Base-by-base conservation (phyloP, 2,888 invertebrate species). In the Creontiades dilutus region DNA sequence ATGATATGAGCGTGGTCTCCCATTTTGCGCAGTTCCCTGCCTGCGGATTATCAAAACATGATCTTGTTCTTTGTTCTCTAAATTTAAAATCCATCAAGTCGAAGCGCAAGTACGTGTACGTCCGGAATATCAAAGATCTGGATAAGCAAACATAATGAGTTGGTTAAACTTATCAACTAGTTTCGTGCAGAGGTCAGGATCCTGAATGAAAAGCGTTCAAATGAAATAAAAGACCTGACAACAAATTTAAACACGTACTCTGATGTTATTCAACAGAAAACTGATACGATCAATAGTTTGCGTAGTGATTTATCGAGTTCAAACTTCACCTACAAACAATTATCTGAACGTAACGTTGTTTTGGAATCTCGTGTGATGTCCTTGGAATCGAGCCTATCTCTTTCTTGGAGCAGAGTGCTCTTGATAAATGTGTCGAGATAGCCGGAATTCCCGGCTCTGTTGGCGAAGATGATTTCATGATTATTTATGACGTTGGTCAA, bases 401-500 rank as follows among this genome's bases (percentile, higher is more conserved):
- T 14, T 7, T n/a, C 16, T n/a, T 57, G 57, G 57, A 57, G n/a
- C 57, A 57, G 19, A n/a, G 5, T n/a, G n/a, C 57, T n/a, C 57
- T 57, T 57, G 76, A 76, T 27, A 76, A 27, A 16, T 76, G 27
- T 76, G 27, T 76, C 27, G 76, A 76, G 27, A 76, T 76, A 27
- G 76, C 27, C 0, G 57, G 57, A 57, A n/a, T 57, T 57, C n/a
- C 57, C 0, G 13, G n/a, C 57, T 16, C 0, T 7, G n/a, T n/a
- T 1, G n/a, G n/a, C n/a, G 57, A 57, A n/a, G 57, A 57, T 57
- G 57, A n/a, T 16, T 57, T 57, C n/a, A 16, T 0, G 0, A n/a
- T 57, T 57, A n/a, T 57, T 5, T n/a, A 57, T 16, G n/a, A 16
- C n/a, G 0, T 57, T 16, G 57, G 57, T 7, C 5, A 16, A n/a